Conservation (phyloP, 2,797 vertebrate species). For the Melanogrammus aeglefinus region DNA sequence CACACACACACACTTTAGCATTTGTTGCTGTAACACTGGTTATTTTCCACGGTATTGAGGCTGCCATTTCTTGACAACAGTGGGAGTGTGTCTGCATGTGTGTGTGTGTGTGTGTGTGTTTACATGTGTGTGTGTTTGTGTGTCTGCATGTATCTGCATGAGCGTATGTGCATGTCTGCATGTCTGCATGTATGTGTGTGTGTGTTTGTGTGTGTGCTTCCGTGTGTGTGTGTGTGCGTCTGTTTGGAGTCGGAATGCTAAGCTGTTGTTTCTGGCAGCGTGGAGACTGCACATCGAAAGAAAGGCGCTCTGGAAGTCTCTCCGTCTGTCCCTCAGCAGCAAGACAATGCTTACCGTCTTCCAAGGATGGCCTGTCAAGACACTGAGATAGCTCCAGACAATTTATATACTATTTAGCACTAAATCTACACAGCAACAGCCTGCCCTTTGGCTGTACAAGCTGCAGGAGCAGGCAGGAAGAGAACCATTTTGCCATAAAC, state of each 20-base stretch:
- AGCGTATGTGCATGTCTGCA: slow-evolving; percentile 6
- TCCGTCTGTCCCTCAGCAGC: slow-evolving; percentile 36
- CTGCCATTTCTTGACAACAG: slow-evolving; percentile 29
- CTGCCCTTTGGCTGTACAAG: neutral
- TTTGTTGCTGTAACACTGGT: neutral
- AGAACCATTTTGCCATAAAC: no score
- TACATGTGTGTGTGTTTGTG: neutral
- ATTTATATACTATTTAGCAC: slow-evolving; percentile 16
- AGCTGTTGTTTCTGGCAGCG: slow-evolving; percentile 63
- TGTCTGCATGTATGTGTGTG: neutral
- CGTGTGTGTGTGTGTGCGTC: slow-evolving; percentile 20
- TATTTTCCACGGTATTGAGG: neutral
- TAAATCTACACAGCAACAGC: neutral
- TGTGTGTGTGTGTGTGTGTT: neutral
- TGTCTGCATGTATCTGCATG: no score
- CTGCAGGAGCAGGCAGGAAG: no score
- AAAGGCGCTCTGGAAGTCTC: neutral
- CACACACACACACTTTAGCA: no score
- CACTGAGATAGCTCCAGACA: slow-evolving; percentile 38
- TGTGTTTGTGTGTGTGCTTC: slow-evolving; percentile 21
- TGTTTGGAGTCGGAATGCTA: slow-evolving; percentile 34
- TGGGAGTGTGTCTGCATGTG: neutral
- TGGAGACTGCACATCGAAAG: slow-evolving; percentile 34
- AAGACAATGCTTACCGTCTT: slow-evolving; percentile 44
- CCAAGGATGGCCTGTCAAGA: slow-evolving; percentile 44